Percentiles rank a stretch among this genome's conserved stretches.
These are phyloP conservation scores for Adoxophyes honmai DNA, from an alignment of 1,140 invertebrate species.

Conservation along the genomic window DNA sequence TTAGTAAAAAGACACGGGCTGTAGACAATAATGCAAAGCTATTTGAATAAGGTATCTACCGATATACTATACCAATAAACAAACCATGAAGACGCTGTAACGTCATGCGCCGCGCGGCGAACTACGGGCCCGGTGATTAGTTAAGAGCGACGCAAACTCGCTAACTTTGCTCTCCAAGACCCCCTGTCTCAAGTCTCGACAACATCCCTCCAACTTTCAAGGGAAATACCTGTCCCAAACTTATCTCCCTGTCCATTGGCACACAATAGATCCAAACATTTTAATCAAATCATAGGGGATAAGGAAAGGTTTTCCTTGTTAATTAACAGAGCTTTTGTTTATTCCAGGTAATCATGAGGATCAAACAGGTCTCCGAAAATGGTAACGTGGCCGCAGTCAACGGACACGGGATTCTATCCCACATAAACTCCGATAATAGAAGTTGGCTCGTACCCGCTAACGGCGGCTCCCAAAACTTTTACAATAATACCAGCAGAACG, in stretches of 20 bases:
- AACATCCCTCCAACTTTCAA: background rate
- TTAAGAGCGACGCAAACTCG: background rate
- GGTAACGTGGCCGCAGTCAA: slow-evolving; percentile 43
- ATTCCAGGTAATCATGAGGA: slow-evolving; percentile 61
- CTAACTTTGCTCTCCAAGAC: background rate
- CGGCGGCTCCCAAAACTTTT: slow-evolving; percentile 21
- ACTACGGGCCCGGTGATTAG: slow-evolving; percentile 1
- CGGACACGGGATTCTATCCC: slow-evolving; percentile 16
- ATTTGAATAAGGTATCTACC: too few relatives aligned
- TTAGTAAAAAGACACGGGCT: too few relatives aligned
- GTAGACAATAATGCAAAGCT: too few relatives aligned
- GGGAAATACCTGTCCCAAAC: background rate
- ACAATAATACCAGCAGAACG: slow-evolving; percentile 19
- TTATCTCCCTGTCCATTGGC: background rate
- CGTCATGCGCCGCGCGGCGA: background rate
- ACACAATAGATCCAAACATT: background rate
- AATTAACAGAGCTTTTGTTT: slow-evolving; percentile 11
- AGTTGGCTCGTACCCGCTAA: slow-evolving; percentile 33
- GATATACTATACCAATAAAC: background rate
- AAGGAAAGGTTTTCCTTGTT: background rate
- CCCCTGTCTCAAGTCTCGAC: background rate
- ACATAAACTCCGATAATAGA: slow-evolving; percentile 24
- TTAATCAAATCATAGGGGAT: background rate
- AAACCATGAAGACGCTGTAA: background rate
- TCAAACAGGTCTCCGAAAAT: slow-evolving; percentile 45